These are phyloP conservation scores for Siniperca scherzeri DNA, from an alignment of 2,797 vertebrate genomes.

Conservation along the genomic window DNA sequence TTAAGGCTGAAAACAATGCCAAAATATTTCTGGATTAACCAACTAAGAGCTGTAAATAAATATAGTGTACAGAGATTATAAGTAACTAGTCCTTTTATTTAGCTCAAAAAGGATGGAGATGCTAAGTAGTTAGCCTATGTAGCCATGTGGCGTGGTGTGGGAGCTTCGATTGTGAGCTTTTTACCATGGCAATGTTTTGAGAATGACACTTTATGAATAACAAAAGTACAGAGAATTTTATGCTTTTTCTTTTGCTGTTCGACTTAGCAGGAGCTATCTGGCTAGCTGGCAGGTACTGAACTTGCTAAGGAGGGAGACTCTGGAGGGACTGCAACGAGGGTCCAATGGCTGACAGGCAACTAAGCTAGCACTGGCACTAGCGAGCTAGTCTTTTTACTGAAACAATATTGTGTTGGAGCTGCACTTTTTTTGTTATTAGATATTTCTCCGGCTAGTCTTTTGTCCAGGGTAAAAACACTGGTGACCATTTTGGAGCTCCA, in stretches of 20 bases:
- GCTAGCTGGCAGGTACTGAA: background rate
- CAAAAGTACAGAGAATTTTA: background rate
- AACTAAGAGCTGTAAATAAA: background rate
- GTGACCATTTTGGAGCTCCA: slow-evolving; percentile 5
- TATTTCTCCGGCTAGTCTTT: background rate
- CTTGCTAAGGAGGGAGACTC: background rate
- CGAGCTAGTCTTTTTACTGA: background rate
- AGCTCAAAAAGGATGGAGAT: background rate
- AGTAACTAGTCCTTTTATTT: background rate
- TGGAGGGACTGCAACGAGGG: too few species aligned
- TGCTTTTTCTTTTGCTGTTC: background rate
- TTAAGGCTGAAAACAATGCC: background rate
- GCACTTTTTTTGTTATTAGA: background rate
- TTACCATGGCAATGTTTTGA: background rate
- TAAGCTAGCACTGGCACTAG: background rate
- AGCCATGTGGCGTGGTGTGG: background rate
- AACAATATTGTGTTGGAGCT: background rate
- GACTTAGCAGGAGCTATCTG: background rate
- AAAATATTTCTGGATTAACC: background rate
- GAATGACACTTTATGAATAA: background rate
- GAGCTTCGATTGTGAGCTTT: background rate
- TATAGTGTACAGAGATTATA: background rate
- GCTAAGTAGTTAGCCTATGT: background rate
- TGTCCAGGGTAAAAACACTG: background rate
- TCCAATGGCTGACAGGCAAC: background rate